Evolutionary conservation across 2,113 vertebrate species (phyloP), one percentile per base, ranked within the genome.

Genomic region (Sinocyclocheilus anophthalmus): DNA sequence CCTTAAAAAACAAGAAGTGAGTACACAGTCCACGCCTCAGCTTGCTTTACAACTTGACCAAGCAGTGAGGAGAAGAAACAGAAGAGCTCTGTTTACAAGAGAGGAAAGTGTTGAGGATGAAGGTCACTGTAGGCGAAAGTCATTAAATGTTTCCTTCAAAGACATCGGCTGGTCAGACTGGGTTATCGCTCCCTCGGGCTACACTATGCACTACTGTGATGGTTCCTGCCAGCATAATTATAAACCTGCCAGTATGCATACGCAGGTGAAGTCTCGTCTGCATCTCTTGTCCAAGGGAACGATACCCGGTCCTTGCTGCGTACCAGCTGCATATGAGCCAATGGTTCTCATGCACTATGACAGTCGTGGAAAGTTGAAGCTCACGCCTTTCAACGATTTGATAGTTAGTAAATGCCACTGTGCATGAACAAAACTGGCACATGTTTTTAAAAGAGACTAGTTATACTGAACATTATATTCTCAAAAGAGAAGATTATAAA

Each of bases 121-220:
- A 67, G 95, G 93, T 1, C 92, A 91, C 91, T 99, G 97, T 83
- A 96, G 96, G 90, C 91, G 95, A 37, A 95, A 91, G 76, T 94
- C 95, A 0, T 86, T 96, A 22, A 93, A 89, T 8, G 97, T 97
- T 1, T 96, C 97, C 12, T 96, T 98, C 45, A 93, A 96, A 76
- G 97, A 98, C 83, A 95, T 99, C 11, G 97, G 97, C 53, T 99
- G 97, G 98, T 88, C 92, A 0, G 96, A 97, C 84, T 99, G 97
- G 97, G 95, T 98, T 13, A 88, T 97, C 5, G 96, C 96, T 6
- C 98, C 98, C 0, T 63, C 85, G 3, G 94, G 95, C 83, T 97
- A 97, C 93, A 94, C 93, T 3, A 97, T 99, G 96, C 88, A 94
- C 67, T 95, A 95, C 92, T 99, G 98, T 11, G 91, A 95, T 0